Base-by-base conservation (phyloP, 2,113 vertebrate species). In the Leucopsar rothschildi region DNA sequence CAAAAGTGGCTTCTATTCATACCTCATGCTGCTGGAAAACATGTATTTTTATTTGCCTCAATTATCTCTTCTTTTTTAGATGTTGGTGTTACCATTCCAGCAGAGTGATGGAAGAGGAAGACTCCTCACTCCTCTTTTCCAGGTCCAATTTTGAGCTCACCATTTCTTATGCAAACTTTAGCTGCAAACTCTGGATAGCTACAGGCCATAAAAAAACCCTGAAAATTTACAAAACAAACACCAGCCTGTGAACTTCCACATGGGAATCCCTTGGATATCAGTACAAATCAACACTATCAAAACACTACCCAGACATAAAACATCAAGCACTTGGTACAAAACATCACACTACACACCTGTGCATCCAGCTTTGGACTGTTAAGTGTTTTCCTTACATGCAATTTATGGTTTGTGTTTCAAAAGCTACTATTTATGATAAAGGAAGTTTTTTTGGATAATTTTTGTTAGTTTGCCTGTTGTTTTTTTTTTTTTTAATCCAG, bases 161-260 rank as follows among this genome's bases (percentile, higher is more conserved):
- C 29, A 12, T n/a, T 72, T 64, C 29, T 37, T 11, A 57, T 2
- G 35, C 33, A 37, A 94, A 63, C 33, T 55, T 87, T 15, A 77
- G 37, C 70, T 61, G n/a, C 25, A 20, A 71, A 52, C n/a, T 70
- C 55, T 13, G 25, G 37, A 87, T 55, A 47, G 69, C 87, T 31
- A 42, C 0, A 0, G 75, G 93, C 81, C 84, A 86, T 31, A 3
- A 70, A 59, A 45, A 86, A 40, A 4, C 16, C 3, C 5, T 13
- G 33, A 59, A 68, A 44, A 69, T 28, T 56, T 86, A 86, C 85
- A 77, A 65, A 82, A 93, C 66, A 77, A 93, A 65, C 53, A 57
- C n/a, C 3, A 20, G 42, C 55, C 78, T 69, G 59, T 14, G 56
- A 90, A 80, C 33, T 56, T 78, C 29, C 2, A 6, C 33, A 10